Evolutionary conservation across 2,797 vertebrate species (phyloP), one percentile per base, ranked within the genome.

Genomic region (Neomorphus geoffroyi): DNA sequence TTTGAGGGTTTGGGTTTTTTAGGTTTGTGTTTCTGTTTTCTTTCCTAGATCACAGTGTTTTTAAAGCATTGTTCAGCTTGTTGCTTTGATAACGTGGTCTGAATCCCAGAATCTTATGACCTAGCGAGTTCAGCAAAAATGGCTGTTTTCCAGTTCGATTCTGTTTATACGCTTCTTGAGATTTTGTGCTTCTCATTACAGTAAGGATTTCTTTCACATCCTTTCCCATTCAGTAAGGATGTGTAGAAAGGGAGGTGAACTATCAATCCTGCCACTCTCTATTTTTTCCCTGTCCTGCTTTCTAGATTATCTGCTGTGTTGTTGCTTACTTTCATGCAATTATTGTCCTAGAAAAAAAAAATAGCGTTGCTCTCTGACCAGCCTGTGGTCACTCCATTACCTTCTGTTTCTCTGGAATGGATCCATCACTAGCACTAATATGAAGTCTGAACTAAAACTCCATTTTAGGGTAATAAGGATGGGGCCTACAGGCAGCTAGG

Each of bases 171-270:
- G 0, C 15, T 54, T 4, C 22, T 21, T 17, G 32, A 17, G 41
- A 72, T 79, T 86, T 69, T 80, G 21, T 43, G 32, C n/a, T 64
- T 57, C n/a, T 82, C 22, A 33, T 82, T 71, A 58, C 19, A 32
- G 14, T n/a, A n/a, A n/a, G n/a, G n/a, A n/a, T n/a, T n/a, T n/a
- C n/a, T n/a, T n/a, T n/a, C n/a, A n/a, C n/a, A n/a, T 17, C 65
- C 48, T 80, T 43, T 0, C 9, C 3, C 2, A 1, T 27, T 53
- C 41, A 54, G 3, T 12, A 18, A 54, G 12, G 22, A 2, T 30
- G 30, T 26, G 50, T 23, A 24, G 54, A 72, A 69, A 6, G 18
- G 18, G 11, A 72, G 15, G 37, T 1, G 10, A 24, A 8, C 15
- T 39, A 9, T 1, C 26, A 1, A 12, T 60, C 56, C 45, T 39